phyloP scores from a whole-genome alignment of 1,140 invertebrate species.

The Bombus difficillimus region DNA sequence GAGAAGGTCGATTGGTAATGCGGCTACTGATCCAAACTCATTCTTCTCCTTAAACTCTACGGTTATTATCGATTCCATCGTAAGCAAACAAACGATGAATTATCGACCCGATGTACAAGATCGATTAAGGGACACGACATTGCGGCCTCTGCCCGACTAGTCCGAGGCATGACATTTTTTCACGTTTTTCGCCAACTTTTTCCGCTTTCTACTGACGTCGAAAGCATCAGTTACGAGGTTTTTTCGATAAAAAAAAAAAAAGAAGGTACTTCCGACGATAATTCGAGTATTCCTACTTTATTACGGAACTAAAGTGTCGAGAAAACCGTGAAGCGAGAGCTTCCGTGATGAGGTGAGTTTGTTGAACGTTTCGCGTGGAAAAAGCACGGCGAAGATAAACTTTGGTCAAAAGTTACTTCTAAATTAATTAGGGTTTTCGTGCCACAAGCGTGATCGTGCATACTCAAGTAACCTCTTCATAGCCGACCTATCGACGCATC shows the following conservation, averaged over 20 bases:
- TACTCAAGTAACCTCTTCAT: conserved; percentile 16
- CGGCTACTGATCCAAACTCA: conserved; percentile 20
- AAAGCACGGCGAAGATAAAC: conserved; percentile 8
- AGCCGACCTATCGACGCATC: not conserved
- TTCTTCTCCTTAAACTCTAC: not conserved
- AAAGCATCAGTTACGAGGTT: not conserved
- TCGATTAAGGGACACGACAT: conserved; percentile 5
- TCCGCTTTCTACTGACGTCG: too few species aligned
- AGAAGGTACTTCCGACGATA: not conserved
- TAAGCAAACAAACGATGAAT: conserved; percentile 25
- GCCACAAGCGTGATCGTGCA: conserved; percentile 17
- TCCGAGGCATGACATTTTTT: not conserved
- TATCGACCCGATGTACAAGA: conserved; percentile 25
- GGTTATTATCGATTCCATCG: conserved; percentile 51
- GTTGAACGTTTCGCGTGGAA: conserved; percentile 1
- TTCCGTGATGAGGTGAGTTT: conserved; percentile 52
- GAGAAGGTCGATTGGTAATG: conserved; percentile 52
- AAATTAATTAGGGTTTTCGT: conserved; percentile 54
- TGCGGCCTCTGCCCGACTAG: not conserved
- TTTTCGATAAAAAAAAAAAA: not conserved
- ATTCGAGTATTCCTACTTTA: conserved; percentile 42
- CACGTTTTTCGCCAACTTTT: not conserved
- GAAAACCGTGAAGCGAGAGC: not conserved
- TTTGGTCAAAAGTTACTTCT: conserved; percentile 13
- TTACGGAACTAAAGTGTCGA: conserved; percentile 45